These are phyloP conservation scores for Gopherus flavomarginatus DNA, from an alignment of 2,113 vertebrate genomes.

Conservation along the genomic window DNA sequence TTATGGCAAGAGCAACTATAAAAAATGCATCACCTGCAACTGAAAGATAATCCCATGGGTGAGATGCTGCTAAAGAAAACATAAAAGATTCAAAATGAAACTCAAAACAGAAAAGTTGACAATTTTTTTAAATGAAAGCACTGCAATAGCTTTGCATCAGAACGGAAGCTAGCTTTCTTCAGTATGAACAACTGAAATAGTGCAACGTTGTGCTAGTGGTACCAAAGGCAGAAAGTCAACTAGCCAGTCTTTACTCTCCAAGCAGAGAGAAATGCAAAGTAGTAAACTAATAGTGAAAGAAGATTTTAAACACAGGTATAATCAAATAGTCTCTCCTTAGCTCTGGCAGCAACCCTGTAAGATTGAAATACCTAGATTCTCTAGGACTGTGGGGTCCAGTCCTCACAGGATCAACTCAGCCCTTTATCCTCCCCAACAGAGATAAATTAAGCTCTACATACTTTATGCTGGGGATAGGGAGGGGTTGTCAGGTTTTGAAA, in stretches of 20 bases:
- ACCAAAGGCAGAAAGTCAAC: neutral
- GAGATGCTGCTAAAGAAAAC: neutral
- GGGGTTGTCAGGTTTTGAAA: neutral
- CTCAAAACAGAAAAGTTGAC: neutral
- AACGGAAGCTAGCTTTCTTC: neutral
- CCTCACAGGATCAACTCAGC: neutral
- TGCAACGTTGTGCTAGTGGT: neutral
- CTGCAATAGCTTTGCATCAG: neutral
- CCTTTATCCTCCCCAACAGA: neutral
- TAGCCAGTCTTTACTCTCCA: neutral
- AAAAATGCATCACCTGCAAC: neutral
- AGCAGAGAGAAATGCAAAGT: neutral
- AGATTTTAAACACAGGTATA: neutral
- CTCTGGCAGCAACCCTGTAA: neutral
- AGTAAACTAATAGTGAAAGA: neutral
- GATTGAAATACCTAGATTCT: neutral
- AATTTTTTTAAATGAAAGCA: neutral
- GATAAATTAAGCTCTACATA: accelerated
- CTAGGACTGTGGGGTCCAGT: neutral
- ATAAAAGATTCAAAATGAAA: neutral
- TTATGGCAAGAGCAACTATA: neutral
- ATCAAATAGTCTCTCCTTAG: neutral
- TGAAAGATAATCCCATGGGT: accelerated
- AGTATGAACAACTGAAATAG: neutral
- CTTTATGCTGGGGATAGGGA: neutral